Conservation (phyloP, 2,888 invertebrate genomes). For the Liopterus haemorrhoidalis region DNA sequence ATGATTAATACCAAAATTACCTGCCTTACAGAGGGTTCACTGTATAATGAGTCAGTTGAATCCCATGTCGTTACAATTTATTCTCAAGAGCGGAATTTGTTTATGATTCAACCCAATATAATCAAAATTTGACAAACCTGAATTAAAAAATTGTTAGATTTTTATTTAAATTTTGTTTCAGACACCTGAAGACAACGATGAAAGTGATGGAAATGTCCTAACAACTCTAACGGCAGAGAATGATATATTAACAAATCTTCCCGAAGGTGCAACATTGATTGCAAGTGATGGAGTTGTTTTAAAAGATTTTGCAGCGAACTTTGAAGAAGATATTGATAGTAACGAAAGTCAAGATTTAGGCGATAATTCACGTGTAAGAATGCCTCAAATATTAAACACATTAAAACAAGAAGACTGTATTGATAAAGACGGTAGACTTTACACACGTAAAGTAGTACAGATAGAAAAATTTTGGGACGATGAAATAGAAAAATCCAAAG, state of each 20-base stretch:
- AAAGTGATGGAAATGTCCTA: constrained; percentile 6
- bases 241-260: constrained; percentile 13
- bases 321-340: constrained; percentile 18
- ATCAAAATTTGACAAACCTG: background rate
- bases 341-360: constrained; percentile 24
- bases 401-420: constrained; percentile 48
- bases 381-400: constrained; percentile 43
- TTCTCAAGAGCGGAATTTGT: too few relatives aligned
- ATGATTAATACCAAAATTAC: too few relatives aligned
- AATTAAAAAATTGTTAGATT: background rate
- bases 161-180: constrained; percentile 4
- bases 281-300: constrained; percentile 29
- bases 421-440: constrained; percentile 48
- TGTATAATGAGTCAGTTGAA: too few relatives aligned
- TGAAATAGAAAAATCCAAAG: constrained; percentile 31
- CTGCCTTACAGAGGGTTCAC: too few relatives aligned
- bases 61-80: too few relatives aligned
- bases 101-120: too few relatives aligned
- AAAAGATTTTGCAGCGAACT: constrained; percentile 16
- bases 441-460: constrained; percentile 53
- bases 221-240: too few relatives aligned
- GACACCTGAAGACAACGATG: constrained; percentile 20
- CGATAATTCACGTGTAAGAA: constrained; percentile 29
- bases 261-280: constrained; percentile 18
- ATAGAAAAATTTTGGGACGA: constrained; percentile 52